Conservation (phyloP, 2,113 vertebrate genomes). For the Trogon surrucura region DNA sequence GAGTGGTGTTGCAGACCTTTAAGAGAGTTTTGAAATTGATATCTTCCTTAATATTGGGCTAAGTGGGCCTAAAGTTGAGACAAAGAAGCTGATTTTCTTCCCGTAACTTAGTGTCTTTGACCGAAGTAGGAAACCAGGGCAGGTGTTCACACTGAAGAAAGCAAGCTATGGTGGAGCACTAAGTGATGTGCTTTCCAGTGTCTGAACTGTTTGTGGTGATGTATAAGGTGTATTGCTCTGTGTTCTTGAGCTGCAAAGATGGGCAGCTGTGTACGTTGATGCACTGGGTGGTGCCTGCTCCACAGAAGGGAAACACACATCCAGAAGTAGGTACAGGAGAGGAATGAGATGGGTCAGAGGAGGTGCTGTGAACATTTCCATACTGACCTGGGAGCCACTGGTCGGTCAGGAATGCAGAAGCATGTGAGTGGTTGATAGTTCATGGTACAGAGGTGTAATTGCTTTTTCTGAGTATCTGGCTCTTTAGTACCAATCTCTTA, state of each 20-base stretch:
- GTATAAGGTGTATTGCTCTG: fast-evolving
- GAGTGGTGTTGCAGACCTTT: background rate
- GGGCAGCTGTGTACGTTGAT: background rate
- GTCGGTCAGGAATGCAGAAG: background rate
- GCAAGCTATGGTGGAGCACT: background rate
- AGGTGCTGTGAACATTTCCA: background rate
- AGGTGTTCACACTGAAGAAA: background rate
- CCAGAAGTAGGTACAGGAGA: background rate
- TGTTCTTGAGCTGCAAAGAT: background rate
- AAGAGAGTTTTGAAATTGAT: background rate
- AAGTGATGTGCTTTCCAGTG: background rate
- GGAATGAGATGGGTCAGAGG: background rate
- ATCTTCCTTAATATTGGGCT: background rate
- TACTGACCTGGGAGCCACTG: background rate
- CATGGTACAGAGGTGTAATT: background rate
- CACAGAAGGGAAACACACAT: background rate
- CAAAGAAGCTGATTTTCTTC: background rate
- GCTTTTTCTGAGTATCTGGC: background rate
- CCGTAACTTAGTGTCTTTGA: background rate
- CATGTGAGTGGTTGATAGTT: background rate
- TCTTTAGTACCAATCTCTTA: background rate
- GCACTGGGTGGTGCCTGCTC: background rate
- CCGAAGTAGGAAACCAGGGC: background rate
- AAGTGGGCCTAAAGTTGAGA: background rate
- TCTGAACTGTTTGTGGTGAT: background rate